Evolutionary conservation across 2,797 vertebrate species (phyloP).

Genomic region (Coreius guichenoti): DNA sequence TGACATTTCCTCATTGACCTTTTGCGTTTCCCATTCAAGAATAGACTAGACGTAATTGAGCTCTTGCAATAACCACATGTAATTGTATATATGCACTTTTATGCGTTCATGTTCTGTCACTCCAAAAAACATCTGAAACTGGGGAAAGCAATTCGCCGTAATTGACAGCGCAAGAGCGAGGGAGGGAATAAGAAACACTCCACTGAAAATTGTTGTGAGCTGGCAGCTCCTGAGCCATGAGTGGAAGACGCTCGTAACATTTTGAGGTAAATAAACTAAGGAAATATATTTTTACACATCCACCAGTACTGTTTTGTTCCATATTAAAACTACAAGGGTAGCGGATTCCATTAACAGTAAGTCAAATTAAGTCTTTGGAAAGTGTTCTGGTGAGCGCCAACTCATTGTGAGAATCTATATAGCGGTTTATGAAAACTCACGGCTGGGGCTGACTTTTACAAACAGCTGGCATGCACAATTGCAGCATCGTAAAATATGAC

Average conservation of each 20-base stretch:
- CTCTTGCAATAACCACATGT: slow-evolving; percentile 25
- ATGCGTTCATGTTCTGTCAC: slow-evolving; percentile 13
- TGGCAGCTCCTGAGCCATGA: slow-evolving; percentile 52
- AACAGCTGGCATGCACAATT: slow-evolving; percentile 21
- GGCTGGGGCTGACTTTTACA: slow-evolving; percentile 66
- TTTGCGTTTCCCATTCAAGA: slow-evolving; percentile 41
- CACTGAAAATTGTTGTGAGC: slow-evolving; percentile 39
- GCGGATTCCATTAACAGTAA: slow-evolving; percentile 65
- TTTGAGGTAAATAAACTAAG: slow-evolving; percentile 63
- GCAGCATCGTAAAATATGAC: slow-evolving; percentile 36
- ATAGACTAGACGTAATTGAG: slow-evolving; percentile 24
- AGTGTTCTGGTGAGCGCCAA: slow-evolving; percentile 53
- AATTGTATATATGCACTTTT: slow-evolving; percentile 11
- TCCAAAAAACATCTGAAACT: neutral
- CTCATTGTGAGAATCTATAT: slow-evolving; percentile 65
- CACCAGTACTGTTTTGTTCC: slow-evolving; percentile 63
- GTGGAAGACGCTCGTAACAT: slow-evolving; percentile 58
- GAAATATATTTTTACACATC: slow-evolving; percentile 63
- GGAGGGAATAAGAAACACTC: slow-evolving; percentile 32
- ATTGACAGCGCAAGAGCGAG: neutral
- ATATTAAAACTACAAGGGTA: slow-evolving; percentile 63
- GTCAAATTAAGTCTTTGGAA: slow-evolving; percentile 72
- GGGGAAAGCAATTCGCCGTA: neutral
- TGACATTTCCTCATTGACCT: slow-evolving; percentile 46
- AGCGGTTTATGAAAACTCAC: slow-evolving; percentile 67